These are phyloP conservation scores for Aplocera efformata DNA, from an alignment of 2,888 invertebrate species.

Conservation along the genomic window DNA sequence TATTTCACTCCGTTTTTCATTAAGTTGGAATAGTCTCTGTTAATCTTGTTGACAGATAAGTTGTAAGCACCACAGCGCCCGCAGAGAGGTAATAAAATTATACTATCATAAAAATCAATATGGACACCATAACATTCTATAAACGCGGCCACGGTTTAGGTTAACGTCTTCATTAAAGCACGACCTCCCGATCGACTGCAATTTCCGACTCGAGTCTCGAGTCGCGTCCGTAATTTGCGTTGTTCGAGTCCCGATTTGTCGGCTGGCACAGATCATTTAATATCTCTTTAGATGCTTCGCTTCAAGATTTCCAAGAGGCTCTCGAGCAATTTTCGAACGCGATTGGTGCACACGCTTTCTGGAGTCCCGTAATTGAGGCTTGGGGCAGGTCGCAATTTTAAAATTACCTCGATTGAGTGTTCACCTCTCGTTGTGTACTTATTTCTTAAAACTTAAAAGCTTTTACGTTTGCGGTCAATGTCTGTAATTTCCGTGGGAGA, in stretches of 20 bases:
- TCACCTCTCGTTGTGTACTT: conserved; percentile 51
- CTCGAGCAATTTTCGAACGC: conserved; percentile 64
- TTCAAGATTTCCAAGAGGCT: conserved; percentile 65
- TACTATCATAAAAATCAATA: conserved; percentile 73
- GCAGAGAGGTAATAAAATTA: conserved; percentile 58
- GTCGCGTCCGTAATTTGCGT: conserved; percentile 67
- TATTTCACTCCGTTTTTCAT: conserved; percentile 50
- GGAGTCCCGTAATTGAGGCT: conserved; percentile 60
- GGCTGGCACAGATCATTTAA: conserved; percentile 29
- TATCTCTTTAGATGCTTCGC: conserved; percentile 39
- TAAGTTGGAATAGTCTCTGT: conserved; percentile 15
- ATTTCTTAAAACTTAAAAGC: conserved; percentile 47
- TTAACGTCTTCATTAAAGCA: conserved; percentile 77
- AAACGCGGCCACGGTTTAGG: conserved; percentile 60
- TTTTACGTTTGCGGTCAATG: conserved; percentile 50
- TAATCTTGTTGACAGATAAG: conserved; percentile 14
- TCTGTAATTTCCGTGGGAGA: conserved; percentile 45
- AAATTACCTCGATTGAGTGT: conserved; percentile 71
- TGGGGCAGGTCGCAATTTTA: conserved; percentile 71
- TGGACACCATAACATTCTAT: conserved; percentile 63
- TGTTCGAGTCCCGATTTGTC: conserved; percentile 63
- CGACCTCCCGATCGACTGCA: conserved; percentile 66
- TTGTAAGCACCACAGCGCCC: conserved; percentile 35
- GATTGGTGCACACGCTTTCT: conserved; percentile 54
- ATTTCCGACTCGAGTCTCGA: conserved; percentile 59